Base-by-base conservation (phyloP, 2,888 invertebrate genomes). In the Agapostemon virescens region DNA sequence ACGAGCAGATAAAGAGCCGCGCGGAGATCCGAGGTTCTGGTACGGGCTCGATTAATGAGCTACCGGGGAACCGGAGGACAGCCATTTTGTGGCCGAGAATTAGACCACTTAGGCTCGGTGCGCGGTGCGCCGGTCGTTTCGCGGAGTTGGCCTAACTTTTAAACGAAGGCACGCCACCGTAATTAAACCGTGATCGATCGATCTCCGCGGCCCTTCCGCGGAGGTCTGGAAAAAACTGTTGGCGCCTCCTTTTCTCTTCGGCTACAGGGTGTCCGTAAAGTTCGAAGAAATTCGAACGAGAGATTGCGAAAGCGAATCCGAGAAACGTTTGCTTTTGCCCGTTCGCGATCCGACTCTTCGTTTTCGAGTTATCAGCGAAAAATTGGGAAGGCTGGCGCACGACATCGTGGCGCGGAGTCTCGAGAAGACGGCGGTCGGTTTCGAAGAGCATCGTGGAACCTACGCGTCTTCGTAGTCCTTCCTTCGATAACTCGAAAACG, bases 91-190 rank as follows among this genome's bases (percentile, higher is more conserved):
- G 71, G 83, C 36, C 70, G 79, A 83, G 79, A 86, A 87, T 88
- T 88, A 87, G 82, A 81, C 79, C 86, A 86, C 83, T 88, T 88
- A 84, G 80, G 76, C 82, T 77, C 76, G 75, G 81, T 78, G 77
- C 79, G 69, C 17, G 55, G 52, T 42, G 55, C 70, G 49, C 75
- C 67, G 74, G 80, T 72, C 81, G 79, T 79, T 81, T 73, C 52
- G 66, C 67, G 75, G 42, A 83, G 74, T 81, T 75, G 42, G 36
- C 69, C 76, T 61, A 85, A 87, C 84, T 88, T 84, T 86, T 80
- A 80, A 82, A 66, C 85, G 72, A 82, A 81, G 72, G 79, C 84
- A 77, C 86, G 83, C 81, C 70, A 81, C 66, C 38, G 81, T 82
- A 81, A 84, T 84, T 82, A 72, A 58, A 71, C 67, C 52, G 64